Evolutionary conservation across 2,113 vertebrate genomes (phyloP), one percentile per base, ranked within the genome.

Genomic region (Atherinomorus stipes): DNA sequence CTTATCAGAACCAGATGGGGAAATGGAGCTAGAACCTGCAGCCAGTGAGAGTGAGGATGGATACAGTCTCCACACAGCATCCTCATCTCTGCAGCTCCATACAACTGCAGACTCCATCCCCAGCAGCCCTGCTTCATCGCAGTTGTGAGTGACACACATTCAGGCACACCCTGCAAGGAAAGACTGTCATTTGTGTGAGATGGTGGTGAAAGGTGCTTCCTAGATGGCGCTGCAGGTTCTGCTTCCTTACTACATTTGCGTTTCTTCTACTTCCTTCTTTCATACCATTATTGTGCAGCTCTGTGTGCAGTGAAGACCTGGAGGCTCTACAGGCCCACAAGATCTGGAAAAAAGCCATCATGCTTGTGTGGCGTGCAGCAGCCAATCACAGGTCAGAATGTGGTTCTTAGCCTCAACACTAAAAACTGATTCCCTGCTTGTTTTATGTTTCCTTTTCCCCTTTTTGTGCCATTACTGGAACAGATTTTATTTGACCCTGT

Each of bases 341-440:
- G 93, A 99, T 98, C 77, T 99, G 97, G 97, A 99, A 98, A 92
- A 99, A 99, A 90, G 95, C 97, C 56, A 99, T 99, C 80, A 98
- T 99, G 97, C 91, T 99, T 73, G 97, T 99, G 71, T 99, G 97
- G 97, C 95, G 97, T 87, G 97, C 97, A 61, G 97, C 97, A 68
- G 97, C 97, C 84, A 99, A 99, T 95, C 97, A 99, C 90, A 96
- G 97, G 97, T 96, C 45, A 83, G 80, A 56, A 50, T 45, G 13
- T 34, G 11, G 8, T 10, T 45, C 2, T 15, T 37, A 44, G 45
- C 44, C 26, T 3, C 51, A 21, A 53, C 38, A 11, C 3, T 15
- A 15, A 34, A 28, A 11, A 7, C 44, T 23, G 21, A 63, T 26
- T 2, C 31, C 31, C 11, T 42, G 4, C 11, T 26, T n/a, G 2